These are phyloP conservation scores for Cephalopachus bancanus DNA, from an alignment of 2,797 vertebrate species.

Conservation along the genomic window DNA sequence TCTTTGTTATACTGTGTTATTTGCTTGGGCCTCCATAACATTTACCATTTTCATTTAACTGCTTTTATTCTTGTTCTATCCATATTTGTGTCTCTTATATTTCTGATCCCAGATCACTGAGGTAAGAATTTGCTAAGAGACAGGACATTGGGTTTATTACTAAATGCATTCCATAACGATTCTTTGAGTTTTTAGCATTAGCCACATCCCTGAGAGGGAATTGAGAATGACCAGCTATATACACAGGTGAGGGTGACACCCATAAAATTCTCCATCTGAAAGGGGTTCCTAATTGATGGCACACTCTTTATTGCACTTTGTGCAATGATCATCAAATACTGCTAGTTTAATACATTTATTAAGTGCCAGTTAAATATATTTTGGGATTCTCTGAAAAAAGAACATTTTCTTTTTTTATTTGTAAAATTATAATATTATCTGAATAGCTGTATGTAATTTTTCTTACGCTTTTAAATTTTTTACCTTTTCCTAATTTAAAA, in stretches of 20 bases:
- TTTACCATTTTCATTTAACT: constrained; percentile 63
- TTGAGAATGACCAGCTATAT: neutral
- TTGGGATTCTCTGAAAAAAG: neutral
- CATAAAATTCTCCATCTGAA: neutral
- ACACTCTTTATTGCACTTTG: neutral
- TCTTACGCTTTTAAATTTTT: constrained; percentile 10
- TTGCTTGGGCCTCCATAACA: neutral
- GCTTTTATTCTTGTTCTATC: neutral
- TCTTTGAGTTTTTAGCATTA: neutral
- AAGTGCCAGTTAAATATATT: neutral
- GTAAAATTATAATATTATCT: neutral
- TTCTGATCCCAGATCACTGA: neutral
- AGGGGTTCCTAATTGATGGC: neutral
- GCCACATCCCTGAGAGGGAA: neutral
- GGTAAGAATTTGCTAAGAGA: neutral
- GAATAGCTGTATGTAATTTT: constrained; percentile 16
- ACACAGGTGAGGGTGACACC: neutral
- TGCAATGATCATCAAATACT: neutral
- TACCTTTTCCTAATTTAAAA: neutral
- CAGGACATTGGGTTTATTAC: neutral
- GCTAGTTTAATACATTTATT: neutral
- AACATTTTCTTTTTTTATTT: constrained; percentile 15
- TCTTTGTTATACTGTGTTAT: neutral
- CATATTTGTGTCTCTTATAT: constrained; percentile 11
- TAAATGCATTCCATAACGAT: constrained; percentile 8